Base-by-base conservation (phyloP, 2,797 vertebrate species). In the Pangasius larnaudii region DNA sequence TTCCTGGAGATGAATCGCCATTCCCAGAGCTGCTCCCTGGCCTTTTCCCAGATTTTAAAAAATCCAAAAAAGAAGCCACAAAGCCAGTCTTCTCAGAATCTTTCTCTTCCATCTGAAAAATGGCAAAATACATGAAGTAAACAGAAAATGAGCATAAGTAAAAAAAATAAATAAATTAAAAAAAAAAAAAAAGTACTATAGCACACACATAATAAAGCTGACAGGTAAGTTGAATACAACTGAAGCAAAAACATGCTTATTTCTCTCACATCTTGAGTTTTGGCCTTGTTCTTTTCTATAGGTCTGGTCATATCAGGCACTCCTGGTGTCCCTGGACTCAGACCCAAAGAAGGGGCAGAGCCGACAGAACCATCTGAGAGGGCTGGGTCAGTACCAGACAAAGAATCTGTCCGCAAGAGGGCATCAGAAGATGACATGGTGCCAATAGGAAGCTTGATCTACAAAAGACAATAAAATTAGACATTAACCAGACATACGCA, bases 21-120 rank as follows among this genome's bases (percentile, higher is more conserved):
- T 95, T 95, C 87, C 95, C 95, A 65, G 3, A 93, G 87, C 71
- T 94, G 90, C 53, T 95, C 19, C 94, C 95, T 92, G 96, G 96
- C 89, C 97, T 96, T 92, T 98, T 98, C 82, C 97, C 98, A 0
- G 97, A 97, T 90, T 98, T 99, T 33, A 99, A 96, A 91, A 98
- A 99, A 93, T 99, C 98, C 92, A 98, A 92, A 93, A 99, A 98
- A 27, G 98, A 98, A 22, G 98, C 98, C 92, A 99, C 98, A 87
- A 98, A 98, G 27, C 97, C 98, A 0, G 97, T 97, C 91, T 98
- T 98, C 92, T 98, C 97, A 0, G 97, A 97, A 86, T 98, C 97
- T 80, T 97, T 98, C 87, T 98, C 97, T 86, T 98, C 97, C 67
- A 96, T 96, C 96, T 98, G 27, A 65, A 86, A 36, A 81, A 30